Evolutionary conservation across 2,797 vertebrate species (phyloP), one percentile per base, ranked within the genome.

Genomic region (Salarias fasciatus): DNA sequence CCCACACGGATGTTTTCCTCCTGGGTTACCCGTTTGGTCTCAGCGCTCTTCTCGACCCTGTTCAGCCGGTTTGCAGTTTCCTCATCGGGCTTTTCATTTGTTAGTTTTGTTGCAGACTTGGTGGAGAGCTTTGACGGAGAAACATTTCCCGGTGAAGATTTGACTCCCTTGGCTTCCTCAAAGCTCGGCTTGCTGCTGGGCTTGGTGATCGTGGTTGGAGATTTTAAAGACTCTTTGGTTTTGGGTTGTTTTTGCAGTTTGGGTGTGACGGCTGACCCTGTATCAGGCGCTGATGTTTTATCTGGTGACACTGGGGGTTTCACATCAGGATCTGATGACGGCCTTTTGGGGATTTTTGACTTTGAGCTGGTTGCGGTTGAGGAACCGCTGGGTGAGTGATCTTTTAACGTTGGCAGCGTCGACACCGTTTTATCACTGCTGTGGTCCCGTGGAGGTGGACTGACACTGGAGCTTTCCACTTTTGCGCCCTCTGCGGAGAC

Each of bases 261-360:
- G 51, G 49, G 59, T 53, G 38, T 30, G 11, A 46, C 40, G 12
- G 15, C 14, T 31, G 65, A 45, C 11, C 33, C 60, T 2, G 38
- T 33, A 9, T 78, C 75, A 3, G 42, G 31, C 11, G 29, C 38
- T 51, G 56, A 40, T 6, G 70, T 46, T 74, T 85, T 80, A 76
- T 90, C 85, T 29, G 77, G 14, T 18, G 79, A 67, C 44, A 75
- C 72, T 14, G 78, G 78, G 30, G 85, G 72, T 80, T 91, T 93
- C 12, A 70, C 46, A 1, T 84, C 79, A 53, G 63, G 13, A 6
- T 90, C 92, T 30, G 79, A 84, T n/a, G 69, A 11, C 6, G 79
- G 56, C 76, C 87, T 89, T 80, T 91, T 92, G 7, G 89, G 91
- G 65, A 93, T 90, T 87, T 88, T 93, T 37, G 90, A 89, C 78